phyloP scores from a whole-genome alignment of 1,140 invertebrate species.

The Gonioctena quinquepunctata region DNA sequence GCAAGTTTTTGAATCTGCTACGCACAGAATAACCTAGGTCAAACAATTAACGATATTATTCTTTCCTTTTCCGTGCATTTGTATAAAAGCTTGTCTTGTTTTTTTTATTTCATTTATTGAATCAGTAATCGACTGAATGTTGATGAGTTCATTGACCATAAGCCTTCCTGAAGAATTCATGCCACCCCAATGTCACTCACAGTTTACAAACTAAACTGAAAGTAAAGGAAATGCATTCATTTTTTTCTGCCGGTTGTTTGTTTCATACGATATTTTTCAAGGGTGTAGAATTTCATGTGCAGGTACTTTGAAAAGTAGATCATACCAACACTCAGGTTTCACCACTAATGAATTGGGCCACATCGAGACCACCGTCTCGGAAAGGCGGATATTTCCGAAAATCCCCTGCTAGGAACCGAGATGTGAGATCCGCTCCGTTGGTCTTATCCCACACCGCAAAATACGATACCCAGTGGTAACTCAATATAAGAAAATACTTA shows the following conservation, averaged over 20 bases:
- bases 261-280: constrained; percentile 11
- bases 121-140: too few relatives aligned
- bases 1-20: too few relatives aligned
- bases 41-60: too few relatives aligned
- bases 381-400: background rate
- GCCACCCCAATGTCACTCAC: too few relatives aligned
- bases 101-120: too few relatives aligned
- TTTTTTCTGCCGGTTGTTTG: background rate
- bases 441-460: constrained; percentile 6
- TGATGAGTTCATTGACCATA: too few relatives aligned
- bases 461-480: constrained; percentile 21
- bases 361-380: background rate
- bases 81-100: too few relatives aligned
- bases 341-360: constrained; percentile 13
- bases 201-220: background rate
- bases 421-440: background rate
- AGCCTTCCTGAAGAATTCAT: too few relatives aligned
- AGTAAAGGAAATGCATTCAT: constrained; percentile 1
- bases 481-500: constrained; percentile 22
- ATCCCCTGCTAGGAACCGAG: background rate
- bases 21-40: too few relatives aligned
- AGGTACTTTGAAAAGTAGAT: constrained; percentile 17
- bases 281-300: constrained; percentile 1
- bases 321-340: constrained; percentile 5
- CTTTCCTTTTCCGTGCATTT: too few relatives aligned